phyloP scores from a whole-genome alignment of 2,113 vertebrate genomes.

The Anhinga rufa region DNA sequence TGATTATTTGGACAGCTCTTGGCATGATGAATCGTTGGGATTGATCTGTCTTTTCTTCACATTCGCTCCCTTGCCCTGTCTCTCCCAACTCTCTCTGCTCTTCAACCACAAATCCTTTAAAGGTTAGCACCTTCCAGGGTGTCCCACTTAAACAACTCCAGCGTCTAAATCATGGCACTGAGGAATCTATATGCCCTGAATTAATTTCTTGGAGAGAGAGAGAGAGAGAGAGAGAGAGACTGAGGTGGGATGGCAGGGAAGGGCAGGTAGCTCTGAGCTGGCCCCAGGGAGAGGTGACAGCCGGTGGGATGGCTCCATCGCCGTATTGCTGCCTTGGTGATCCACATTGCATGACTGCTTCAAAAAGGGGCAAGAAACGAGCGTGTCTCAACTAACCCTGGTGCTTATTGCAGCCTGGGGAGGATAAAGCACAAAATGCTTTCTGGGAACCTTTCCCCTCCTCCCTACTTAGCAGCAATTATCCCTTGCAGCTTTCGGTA shows the following conservation, averaged over 20 bases:
- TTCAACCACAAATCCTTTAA: slow-evolving; percentile 6
- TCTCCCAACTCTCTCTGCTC: slow-evolving; percentile 46
- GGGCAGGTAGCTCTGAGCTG: not conserved
- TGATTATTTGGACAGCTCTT: slow-evolving; percentile 74
- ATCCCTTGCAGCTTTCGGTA: not conserved
- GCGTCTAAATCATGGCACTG: not conserved
- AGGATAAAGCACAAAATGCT: not conserved
- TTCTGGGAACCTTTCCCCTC: not conserved
- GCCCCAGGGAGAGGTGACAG: not conserved
- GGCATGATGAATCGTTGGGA: slow-evolving; percentile 71
- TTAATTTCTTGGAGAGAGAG: not conserved
- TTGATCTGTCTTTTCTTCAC: slow-evolving; percentile 71
- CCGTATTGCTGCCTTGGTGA: not conserved
- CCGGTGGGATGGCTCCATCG: fast-evolving
- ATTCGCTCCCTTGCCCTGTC: slow-evolving; percentile 22
- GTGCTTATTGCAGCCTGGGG: not conserved
- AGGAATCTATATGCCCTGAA: not conserved
- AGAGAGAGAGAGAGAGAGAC: not conserved
- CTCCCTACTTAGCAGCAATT: not conserved
- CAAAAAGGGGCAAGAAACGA: not conserved
- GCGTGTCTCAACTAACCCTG: not conserved
- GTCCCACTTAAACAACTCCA: not conserved
- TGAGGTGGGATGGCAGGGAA: not conserved
- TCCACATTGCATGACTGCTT: not conserved
- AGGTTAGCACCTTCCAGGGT: not conserved